Percentiles rank a stretch among this genome's conserved stretches.
Conservation (phyloP, 2,888 invertebrate genomes). For the Endomychus coccineus region DNA sequence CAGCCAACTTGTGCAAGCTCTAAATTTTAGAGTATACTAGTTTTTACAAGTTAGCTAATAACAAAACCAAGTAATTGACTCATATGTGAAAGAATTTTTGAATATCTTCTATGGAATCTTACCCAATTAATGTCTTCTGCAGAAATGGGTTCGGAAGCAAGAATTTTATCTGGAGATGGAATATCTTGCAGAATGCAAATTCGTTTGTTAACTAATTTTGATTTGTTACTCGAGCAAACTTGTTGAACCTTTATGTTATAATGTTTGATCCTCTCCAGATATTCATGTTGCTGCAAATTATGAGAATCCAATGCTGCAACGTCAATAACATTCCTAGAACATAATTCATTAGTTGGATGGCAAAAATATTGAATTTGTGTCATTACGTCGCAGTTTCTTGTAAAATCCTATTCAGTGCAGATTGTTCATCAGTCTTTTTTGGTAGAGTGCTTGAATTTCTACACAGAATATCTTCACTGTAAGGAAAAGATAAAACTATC, state of each 20-base stretch:
- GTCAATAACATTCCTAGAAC: constrained; percentile 80
- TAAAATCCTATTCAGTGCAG: constrained; percentile 79
- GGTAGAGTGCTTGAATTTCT: constrained; percentile 57
- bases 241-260: constrained; percentile 55
- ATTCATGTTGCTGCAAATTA: constrained; percentile 82
- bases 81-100: too few relatives aligned
- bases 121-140: constrained; percentile 64
- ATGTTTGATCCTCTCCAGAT: constrained; percentile 69
- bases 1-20: too few relatives aligned
- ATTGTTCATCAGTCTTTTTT: constrained; percentile 84
- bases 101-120: too few relatives aligned
- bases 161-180: constrained; percentile 62
- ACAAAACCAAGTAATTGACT: too few relatives aligned
- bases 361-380: constrained; percentile 7
- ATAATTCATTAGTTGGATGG: constrained; percentile 15
- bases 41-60: too few relatives aligned
- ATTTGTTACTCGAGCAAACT: constrained; percentile 44
- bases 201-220: constrained; percentile 37
- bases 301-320: constrained; percentile 87
- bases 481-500: constrained; percentile 21
- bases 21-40: too few relatives aligned
- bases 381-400: constrained; percentile 85
- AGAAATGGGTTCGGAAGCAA: constrained; percentile 56
- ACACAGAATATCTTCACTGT: constrained; percentile 58
- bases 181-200: constrained; percentile 62